Evolutionary conservation across 1,140 invertebrate genomes (phyloP), one percentile per base, ranked within the genome.

Genomic region (Ganaspis sp.): DNA sequence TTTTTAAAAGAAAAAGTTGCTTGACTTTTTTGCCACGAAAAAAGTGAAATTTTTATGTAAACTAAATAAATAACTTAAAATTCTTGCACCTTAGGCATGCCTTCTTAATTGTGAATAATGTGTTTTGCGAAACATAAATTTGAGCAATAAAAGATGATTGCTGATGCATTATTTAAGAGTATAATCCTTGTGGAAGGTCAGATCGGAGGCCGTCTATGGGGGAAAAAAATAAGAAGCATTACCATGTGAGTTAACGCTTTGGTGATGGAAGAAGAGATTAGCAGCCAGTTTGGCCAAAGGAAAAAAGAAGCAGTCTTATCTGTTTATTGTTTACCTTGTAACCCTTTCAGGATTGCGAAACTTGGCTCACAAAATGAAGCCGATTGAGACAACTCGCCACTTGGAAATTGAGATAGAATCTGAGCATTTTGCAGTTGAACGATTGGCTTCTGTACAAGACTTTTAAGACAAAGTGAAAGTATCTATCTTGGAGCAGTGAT

Each of bases 381-480:
- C 53, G 53, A 54, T 54, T 54, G 53, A 54, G 53, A 54, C 53
- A 54, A 54, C 53, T 54, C 4, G 19, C 53, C 19, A 54, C 53
- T 23, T 11, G 4, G 19, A 40, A 8, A 54, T 54, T 54, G 53
- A 54, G 53, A 54, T 54, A 23, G 19, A 54, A 54, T 54, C 53
- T 21, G 2, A 49, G 12, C 45, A 49, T 17, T n/a, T 49, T 49
- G 45, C 45, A 17, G 45, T n/a, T 49, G 45, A 49, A 49, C 45
- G 45, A 54, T 54, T 54, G 17, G 53, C 53, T 54, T 23, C 53
- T 23, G 53, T 23, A 54, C 9, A 19, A 21, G 17, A 11, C 19
- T 54, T 54, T 54, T 23, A 23, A 54, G 53, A 54, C 53, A 54
- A 54, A 54, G 21, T 54, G 53, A 54, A 54, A 54, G 53, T 54